Conservation (phyloP, 1,140 invertebrate species). For the Leguminivora glycinivorella region DNA sequence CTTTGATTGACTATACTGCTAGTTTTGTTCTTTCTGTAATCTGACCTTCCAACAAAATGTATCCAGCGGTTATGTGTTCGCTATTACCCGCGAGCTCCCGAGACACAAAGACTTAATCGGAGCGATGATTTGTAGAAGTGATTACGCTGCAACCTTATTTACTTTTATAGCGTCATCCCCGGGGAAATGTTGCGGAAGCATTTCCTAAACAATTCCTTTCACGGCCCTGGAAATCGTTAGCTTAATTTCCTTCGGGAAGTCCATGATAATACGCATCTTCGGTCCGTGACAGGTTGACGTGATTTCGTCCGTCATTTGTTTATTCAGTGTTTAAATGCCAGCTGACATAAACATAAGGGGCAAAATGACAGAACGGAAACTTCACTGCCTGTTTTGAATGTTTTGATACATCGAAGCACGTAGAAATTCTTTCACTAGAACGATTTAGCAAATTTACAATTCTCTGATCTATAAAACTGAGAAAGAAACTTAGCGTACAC, state of each 20-base stretch:
- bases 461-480: too few relatives aligned
- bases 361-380: not conserved
- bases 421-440: too few relatives aligned
- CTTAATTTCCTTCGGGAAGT: conserved; percentile 27
- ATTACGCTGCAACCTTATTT: conserved; percentile 26
- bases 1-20: too few relatives aligned
- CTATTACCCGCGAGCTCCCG: not conserved
- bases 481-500: too few relatives aligned
- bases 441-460: too few relatives aligned
- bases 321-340: not conserved
- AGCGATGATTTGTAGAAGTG: conserved; percentile 19
- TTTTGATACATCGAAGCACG: too few relatives aligned
- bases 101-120: conserved; percentile 21
- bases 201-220: conserved; percentile 21
- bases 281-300: conserved; percentile 20
- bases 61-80: not conserved
- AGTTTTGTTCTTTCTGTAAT: too few relatives aligned
- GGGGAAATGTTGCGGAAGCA: not conserved
- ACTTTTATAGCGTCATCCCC: conserved; percentile 16
- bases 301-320: conserved; percentile 6
- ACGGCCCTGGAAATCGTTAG: conserved; percentile 20
- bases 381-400: too few relatives aligned
- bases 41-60: not conserved
- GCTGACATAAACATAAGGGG: not conserved
- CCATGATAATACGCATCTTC: conserved; percentile 20